phyloP scores from a whole-genome alignment of 2,888 invertebrate species.

The Lasioglossum marginatum region DNA sequence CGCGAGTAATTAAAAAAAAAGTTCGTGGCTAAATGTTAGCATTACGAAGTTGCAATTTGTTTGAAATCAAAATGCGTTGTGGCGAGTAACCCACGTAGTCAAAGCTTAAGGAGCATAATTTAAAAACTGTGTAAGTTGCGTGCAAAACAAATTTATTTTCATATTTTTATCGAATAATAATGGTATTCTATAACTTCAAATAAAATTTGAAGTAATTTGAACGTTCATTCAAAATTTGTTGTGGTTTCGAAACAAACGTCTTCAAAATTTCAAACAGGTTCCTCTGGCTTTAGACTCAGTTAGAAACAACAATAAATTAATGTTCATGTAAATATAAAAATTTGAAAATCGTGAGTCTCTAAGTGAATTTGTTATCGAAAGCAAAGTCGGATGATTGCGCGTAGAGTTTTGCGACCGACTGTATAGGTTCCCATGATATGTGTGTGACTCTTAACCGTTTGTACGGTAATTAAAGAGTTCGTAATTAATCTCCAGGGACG shows the following conservation, averaged over 20 bases:
- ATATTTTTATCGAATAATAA: neutral
- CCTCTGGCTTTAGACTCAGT: neutral
- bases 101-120: neutral
- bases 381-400: neutral
- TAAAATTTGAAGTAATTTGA: neutral
- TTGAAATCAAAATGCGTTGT: neutral
- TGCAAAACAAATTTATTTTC: neutral
- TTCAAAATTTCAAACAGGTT: neutral
- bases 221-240: neutral
- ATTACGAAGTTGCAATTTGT: too few species aligned
- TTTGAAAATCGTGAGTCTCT: neutral
- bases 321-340: neutral
- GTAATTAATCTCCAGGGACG: conserved; percentile 63
- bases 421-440: conserved; percentile 52
- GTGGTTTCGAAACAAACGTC: neutral
- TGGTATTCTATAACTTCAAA: neutral
- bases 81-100: neutral
- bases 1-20: neutral
- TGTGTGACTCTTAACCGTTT: conserved; percentile 64
- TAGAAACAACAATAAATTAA: neutral
- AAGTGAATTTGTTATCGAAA: neutral
- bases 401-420: neutral
- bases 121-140: neutral
- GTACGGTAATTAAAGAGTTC: conserved; percentile 69
- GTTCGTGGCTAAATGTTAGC: neutral